A percentile compares a stretch with the other conserved stretches of the same genome.
These are phyloP conservation scores for Pandemis cinnamomeana DNA, from an alignment of 2,888 invertebrate genomes.

Conservation along the genomic window DNA sequence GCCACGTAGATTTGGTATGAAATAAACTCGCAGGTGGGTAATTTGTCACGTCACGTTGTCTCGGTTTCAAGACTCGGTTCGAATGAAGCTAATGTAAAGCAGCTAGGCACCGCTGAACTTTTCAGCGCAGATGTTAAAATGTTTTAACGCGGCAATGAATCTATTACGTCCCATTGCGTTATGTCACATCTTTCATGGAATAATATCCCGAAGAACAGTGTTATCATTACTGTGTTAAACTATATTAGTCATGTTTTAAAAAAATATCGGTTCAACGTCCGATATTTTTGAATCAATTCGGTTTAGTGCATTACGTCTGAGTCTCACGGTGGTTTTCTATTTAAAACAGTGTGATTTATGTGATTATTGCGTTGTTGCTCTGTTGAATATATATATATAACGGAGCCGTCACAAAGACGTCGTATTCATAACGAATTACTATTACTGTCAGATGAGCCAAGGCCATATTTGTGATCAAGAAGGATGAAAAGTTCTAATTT, in stretches of 20 bases:
- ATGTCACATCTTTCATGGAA: neutral
- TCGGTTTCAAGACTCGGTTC: constrained; percentile 11
- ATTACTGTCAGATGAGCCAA: too few relatives aligned
- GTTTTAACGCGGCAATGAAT: constrained; percentile 7
- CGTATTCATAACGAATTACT: too few relatives aligned
- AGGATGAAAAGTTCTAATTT: too few relatives aligned
- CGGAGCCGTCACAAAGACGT: too few relatives aligned
- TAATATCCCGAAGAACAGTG: neutral
- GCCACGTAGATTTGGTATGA: constrained; percentile 33
- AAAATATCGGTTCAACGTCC: too few relatives aligned
- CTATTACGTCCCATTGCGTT: neutral
- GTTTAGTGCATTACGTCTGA: too few relatives aligned
- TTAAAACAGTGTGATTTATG: too few relatives aligned
- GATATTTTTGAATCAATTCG: too few relatives aligned
- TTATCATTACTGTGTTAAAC: neutral
- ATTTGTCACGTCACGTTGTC: constrained; percentile 34
- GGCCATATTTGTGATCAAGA: too few relatives aligned
- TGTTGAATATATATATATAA: neutral
- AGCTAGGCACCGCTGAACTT: constrained; percentile 27
- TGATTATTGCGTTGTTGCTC: neutral
- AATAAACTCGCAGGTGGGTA: constrained; percentile 17
- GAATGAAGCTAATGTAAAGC: constrained; percentile 38
- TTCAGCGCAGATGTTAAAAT: constrained; percentile 14
- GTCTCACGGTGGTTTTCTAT: too few relatives aligned
- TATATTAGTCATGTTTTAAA: too few relatives aligned